Conservation (phyloP, 2,888 invertebrate genomes). For the Calliopum simillimum region DNA sequence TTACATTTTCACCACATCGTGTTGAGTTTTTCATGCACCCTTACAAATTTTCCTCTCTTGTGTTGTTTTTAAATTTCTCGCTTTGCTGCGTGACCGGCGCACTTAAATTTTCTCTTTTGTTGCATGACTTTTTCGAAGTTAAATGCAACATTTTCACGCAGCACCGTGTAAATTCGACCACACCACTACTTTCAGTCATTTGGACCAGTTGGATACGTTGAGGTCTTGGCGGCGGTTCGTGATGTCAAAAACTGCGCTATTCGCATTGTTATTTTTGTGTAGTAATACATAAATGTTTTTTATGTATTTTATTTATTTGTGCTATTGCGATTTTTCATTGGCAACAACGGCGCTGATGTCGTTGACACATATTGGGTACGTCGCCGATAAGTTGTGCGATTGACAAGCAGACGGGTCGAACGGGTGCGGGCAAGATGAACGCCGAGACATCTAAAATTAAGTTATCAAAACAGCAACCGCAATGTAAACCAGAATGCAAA, state of each 20-base stretch:
- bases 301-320: not conserved
- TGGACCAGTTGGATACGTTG: conserved; percentile 59
- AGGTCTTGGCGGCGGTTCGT: conserved; percentile 47
- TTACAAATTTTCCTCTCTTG: not conserved
- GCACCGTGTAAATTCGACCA: not conserved
- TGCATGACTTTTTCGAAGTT: not conserved
- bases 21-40: not conserved
- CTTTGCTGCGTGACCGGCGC: conserved; percentile 15
- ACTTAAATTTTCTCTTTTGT: not conserved
- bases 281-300: no score
- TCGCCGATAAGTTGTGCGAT: conserved; percentile 35
- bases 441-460: no score
- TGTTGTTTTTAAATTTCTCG: not conserved
- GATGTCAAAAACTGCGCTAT: not conserved
- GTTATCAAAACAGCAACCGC: no score
- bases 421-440: no score
- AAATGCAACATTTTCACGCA: conserved; percentile 1
- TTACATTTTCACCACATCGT: no score
- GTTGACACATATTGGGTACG: conserved; percentile 58
- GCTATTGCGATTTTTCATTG: not conserved
- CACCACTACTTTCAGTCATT: conserved; percentile 49
- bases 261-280: not conserved
- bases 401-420: no score
- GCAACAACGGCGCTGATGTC: conserved; percentile 49
- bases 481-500: no score